Evolutionary conservation across 2,888 invertebrate genomes (phyloP), one percentile per base, ranked within the genome.

Genomic region (Cyclophora albipunctata): DNA sequence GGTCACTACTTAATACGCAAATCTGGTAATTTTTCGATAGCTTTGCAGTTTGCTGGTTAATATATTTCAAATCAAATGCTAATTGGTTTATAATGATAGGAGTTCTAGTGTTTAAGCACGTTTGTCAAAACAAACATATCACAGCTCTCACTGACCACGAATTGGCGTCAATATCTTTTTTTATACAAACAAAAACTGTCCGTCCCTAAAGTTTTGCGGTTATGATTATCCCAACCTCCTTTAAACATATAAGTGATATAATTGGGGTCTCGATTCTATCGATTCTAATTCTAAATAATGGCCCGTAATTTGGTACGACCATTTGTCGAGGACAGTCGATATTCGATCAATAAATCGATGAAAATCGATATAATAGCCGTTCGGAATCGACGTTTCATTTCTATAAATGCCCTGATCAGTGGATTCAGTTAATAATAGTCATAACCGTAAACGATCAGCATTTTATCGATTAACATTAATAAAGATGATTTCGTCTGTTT

Each of bases 231-330:
- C 81, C 87, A 81, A 75, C 88, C 87, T 85, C 77, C 80, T 86
- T 81, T 88, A 87, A 88, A 85, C 88, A 86, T 83, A 86, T 88
- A 88, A 88, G 88, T 87, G 87, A 88, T 86, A 85, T 88, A 87
- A 88, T 88, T 86, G 78, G 78, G 85, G 88, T 84, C 73, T 75
- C 73, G 81, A 79, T 81, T 87, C 84, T 86, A 87, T 86, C 84
- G 86, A 81, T 83, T 88, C 85, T 87, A 87, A 85, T 84, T 86
- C 79, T 71, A 84, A 83, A 84, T 88, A 88, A 88, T 87, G 78
- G 84, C 76, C 78, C 71, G 81, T 86, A 87, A 88, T 88, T 88
- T 88, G 73, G 71, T 79, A 69, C 79, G 81, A 81, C 76, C 86
- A 83, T 84, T 88, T 84, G 83, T 82, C 75, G 85, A 84, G 84